These are phyloP conservation scores for Rhinolophus sinicus DNA, from an alignment of 2,113 vertebrate genomes.

Conservation along the genomic window DNA sequence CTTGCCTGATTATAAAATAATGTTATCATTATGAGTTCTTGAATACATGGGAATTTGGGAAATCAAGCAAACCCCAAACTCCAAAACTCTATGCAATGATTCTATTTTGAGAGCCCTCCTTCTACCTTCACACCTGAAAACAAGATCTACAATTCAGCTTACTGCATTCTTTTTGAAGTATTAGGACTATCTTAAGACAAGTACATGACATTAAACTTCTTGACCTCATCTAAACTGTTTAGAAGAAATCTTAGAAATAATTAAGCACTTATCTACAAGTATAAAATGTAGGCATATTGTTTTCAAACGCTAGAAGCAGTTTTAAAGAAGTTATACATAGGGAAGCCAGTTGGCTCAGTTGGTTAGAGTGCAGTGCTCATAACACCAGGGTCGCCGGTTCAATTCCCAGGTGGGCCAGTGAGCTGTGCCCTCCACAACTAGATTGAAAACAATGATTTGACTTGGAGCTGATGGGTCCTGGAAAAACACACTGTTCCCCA, in stretches of 20 bases:
- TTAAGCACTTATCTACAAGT: not conserved
- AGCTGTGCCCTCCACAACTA: no score
- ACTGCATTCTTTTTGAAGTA: not conserved
- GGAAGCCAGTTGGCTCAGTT: no score
- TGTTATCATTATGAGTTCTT: not conserved
- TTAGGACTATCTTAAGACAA: slow-evolving; percentile 21
- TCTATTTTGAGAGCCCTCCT: not conserved
- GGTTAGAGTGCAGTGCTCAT: no score
- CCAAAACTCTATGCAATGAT: not conserved
- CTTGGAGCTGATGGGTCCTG: no score
- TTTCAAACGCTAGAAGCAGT: not conserved
- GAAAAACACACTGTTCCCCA: no score
- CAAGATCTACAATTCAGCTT: not conserved
- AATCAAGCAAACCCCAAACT: slow-evolving; percentile 1
- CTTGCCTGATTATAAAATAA: slow-evolving; percentile 22
- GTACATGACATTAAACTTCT: not conserved
- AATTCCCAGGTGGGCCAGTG: no score
- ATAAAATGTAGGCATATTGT: not conserved
- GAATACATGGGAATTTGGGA: not conserved
- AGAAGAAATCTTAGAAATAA: slow-evolving; percentile 21
- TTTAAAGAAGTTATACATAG: not conserved
- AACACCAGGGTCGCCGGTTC: no score
- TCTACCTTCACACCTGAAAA: slow-evolving; percentile 47
- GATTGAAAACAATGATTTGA: no score
- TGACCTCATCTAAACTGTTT: not conserved